Conservation (phyloP, 2,888 invertebrate genomes). For the Scaptomyza cyrtandrae region DNA sequence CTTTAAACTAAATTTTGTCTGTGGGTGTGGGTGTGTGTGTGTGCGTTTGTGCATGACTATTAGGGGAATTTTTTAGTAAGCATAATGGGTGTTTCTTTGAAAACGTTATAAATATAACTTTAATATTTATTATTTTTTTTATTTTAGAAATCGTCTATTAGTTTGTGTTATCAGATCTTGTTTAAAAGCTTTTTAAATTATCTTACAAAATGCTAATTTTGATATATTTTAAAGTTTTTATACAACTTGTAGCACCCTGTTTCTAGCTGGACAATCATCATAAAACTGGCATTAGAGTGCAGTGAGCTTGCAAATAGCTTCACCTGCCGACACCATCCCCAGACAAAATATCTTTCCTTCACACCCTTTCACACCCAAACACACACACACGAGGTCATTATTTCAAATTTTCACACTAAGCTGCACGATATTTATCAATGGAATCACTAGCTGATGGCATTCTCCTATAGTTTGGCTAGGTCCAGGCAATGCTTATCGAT, state of each 20-base stretch:
- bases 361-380: not conserved
- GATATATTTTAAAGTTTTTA: not conserved
- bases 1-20: constrained; percentile 60
- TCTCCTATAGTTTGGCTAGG: not conserved
- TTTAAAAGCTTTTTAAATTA: not conserved
- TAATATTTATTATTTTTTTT: too few species aligned
- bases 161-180: not conserved
- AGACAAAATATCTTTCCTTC: not conserved
- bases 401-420: constrained; percentile 36
- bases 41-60: constrained; percentile 1
- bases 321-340: constrained; percentile 26
- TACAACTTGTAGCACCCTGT: constrained; percentile 27
- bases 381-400: constrained; percentile 9
- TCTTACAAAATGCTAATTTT: not conserved
- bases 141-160: too few species aligned
- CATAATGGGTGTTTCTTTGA: constrained; percentile 18
- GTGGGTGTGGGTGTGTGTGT: constrained; percentile 7
- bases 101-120: not conserved
- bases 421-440: constrained; percentile 41
- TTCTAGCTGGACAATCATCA: constrained; percentile 46
- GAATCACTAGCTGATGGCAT: constrained; percentile 20
- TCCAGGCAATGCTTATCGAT: constrained; percentile 9
- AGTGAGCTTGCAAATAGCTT: constrained; percentile 25
- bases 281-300: constrained; percentile 54
- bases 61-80: constrained; percentile 1